A percentile compares a stretch with the other conserved stretches of the same genome.
Evolutionary conservation across 2,888 invertebrate species (phyloP).

Genomic region (Flexamia atlantica): DNA sequence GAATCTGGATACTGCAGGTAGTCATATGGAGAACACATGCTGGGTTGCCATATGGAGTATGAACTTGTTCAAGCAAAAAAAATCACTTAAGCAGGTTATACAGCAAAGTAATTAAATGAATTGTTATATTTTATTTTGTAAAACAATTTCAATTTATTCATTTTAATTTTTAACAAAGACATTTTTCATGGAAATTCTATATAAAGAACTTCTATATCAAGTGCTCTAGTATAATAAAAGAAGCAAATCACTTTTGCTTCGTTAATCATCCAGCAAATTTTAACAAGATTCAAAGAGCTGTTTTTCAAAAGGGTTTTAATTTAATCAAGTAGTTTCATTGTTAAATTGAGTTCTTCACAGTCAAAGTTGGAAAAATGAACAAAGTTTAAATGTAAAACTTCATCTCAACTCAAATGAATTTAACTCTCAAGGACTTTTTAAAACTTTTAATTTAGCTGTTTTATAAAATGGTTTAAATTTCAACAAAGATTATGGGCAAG

Average conservation of each 20-base stretch:
- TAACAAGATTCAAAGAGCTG: neutral
- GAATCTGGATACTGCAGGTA: too few species aligned
- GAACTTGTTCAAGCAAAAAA: too few species aligned
- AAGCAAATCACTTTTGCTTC: neutral
- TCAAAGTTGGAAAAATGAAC: neutral
- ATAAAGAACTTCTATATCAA: too few species aligned
- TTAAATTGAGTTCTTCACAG: conserved; percentile 10
- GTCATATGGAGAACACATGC: too few species aligned
- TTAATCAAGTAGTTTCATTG: conserved; percentile 24
- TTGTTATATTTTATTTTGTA: too few species aligned
- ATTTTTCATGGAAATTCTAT: too few species aligned
- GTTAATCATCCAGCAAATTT: neutral
- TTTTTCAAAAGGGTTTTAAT: conserved; percentile 11
- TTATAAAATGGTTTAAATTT: neutral
- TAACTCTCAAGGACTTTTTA: neutral
- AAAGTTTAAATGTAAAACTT: conserved; percentile 21
- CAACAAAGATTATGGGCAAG: neutral
- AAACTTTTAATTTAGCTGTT: conserved; percentile 12
- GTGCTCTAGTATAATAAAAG: neutral
- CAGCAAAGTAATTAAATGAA: too few species aligned
- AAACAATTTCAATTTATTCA: too few species aligned
- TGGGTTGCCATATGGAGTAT: too few species aligned
- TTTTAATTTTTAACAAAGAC: too few species aligned
- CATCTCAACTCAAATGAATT: conserved; percentile 3
- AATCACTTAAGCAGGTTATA: too few species aligned